A percentile compares a stretch with the other conserved stretches of the same genome.
phyloP scores from a whole-genome alignment of 2,888 invertebrate genomes.

The Ormia ochracea region DNA sequence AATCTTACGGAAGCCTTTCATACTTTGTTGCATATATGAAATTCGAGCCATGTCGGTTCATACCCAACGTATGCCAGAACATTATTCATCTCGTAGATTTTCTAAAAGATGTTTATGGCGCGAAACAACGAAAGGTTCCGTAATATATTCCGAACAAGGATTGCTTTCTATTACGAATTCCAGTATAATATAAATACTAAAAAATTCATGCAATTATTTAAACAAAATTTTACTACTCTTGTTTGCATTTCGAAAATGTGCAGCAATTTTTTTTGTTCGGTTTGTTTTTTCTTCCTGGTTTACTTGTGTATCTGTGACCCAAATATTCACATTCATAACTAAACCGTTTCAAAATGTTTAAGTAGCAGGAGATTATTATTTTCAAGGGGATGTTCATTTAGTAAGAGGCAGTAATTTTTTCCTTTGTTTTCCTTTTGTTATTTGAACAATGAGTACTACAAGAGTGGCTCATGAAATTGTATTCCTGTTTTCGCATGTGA shows the following conservation, averaged over 20 bases:
- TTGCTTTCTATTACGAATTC: too few relatives aligned
- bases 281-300: not conserved
- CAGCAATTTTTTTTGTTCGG: not conserved
- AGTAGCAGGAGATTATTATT: slow-evolving; percentile 16
- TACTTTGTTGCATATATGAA: too few relatives aligned
- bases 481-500: not conserved
- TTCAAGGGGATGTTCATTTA: slow-evolving; percentile 17
- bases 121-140: too few relatives aligned
- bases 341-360: slow-evolving; percentile 22
- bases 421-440: not conserved
- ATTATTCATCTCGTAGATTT: too few relatives aligned
- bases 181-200: too few relatives aligned
- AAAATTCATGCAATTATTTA: too few relatives aligned
- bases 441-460: slow-evolving; percentile 10
- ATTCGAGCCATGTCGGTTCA: too few relatives aligned
- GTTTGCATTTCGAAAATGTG: not conserved
- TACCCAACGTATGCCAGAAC: too few relatives aligned
- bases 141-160: too few relatives aligned
- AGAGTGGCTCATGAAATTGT: slow-evolving; percentile 1
- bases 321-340: slow-evolving; percentile 8
- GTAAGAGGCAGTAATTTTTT: not conserved
- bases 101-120: too few relatives aligned
- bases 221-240: too few relatives aligned
- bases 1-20: too few relatives aligned
- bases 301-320: not conserved